Conservation (phyloP, 2,113 vertebrate genomes). For the Conger conger region DNA sequence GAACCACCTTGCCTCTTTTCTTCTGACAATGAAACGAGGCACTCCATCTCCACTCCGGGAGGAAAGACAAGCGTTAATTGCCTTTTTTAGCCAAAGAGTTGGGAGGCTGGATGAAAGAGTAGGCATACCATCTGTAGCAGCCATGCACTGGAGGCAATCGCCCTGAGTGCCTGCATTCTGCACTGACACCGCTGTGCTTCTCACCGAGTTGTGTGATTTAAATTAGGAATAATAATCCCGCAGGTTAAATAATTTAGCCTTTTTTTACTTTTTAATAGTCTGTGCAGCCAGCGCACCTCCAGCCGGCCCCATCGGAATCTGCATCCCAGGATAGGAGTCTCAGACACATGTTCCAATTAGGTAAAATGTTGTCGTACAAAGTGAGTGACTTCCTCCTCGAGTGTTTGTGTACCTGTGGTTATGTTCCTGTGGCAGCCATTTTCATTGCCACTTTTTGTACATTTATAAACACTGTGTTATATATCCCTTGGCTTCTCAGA, state of each 20-base stretch:
- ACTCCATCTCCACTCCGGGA: conserved; percentile 24
- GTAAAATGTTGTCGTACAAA: conserved; percentile 34
- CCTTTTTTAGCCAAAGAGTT: conserved; percentile 39
- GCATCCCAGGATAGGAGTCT: conserved; percentile 38
- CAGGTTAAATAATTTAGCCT: conserved; percentile 66
- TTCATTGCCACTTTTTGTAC: not conserved
- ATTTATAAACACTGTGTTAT: not conserved
- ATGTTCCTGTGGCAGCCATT: not conserved
- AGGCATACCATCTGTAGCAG: conserved; percentile 63
- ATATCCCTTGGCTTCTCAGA: not conserved
- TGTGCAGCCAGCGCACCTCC: conserved; percentile 37
- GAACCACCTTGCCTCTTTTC: conserved; percentile 39
- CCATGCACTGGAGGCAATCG: conserved; percentile 59
- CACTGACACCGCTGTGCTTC: conserved; percentile 60
- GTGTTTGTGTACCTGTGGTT: conserved; percentile 21
- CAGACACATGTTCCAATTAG: conserved; percentile 46
- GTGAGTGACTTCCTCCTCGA: conserved; percentile 32
- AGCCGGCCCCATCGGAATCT: conserved; percentile 44
- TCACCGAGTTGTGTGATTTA: conserved; percentile 43
- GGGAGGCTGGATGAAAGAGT: conserved; percentile 60
- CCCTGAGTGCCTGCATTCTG: conserved; percentile 53
- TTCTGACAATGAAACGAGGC: conserved; percentile 44
- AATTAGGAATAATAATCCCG: conserved; percentile 52
- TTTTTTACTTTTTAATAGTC: conserved; percentile 40
- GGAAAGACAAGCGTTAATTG: conserved; percentile 48